Evolutionary conservation across 2,113 vertebrate species (phyloP), one percentile per base, ranked within the genome.

Genomic region (Connochaetes taurinus): DNA sequence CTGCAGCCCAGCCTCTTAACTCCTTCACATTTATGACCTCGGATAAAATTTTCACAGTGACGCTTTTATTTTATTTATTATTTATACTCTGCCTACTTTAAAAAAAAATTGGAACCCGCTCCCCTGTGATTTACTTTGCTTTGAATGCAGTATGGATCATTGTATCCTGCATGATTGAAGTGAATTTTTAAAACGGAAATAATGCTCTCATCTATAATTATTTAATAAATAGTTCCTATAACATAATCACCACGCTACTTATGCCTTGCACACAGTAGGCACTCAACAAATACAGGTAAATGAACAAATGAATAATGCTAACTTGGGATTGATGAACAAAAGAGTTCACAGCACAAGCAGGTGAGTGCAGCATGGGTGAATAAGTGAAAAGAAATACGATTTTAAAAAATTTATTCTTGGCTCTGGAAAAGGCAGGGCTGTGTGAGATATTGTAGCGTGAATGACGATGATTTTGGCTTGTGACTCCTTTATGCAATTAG

Each of bases 61-160:
- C 14, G 36, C 96, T 98, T 97, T 97, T 95, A 95, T 96, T 97
- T 87, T 95, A 98, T 97, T 96, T 96, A 97, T 98, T 98, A 98
- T 98, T 98, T 98, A 98, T 97, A 62, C 87, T 15, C 62, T 92
- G 74, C 80, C 84, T 92, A 92, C 92, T 97, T 97, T 62, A 50
- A 95, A 89, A 95, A 91, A 94, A 90, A 87, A 96, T 27, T 60
- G 80, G 62, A 97, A 92, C 95, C 87, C 94, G 53, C 94, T 90
- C 31, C 76, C 60, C 84, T 81, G 31, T 96, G 96, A 97, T 97
- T 95, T 95, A 92, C 92, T 98, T 94, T 84, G 47, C 80, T 96
- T 96, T 97, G 92, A 96, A 96, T 10, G 84, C 45, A 81, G 6
- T 91, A 85, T 92, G 83, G 71, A 92, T 87, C 62, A 90, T 3